phyloP scores from a whole-genome alignment of 2,113 vertebrate species.

The Hydrolagus affinis region DNA sequence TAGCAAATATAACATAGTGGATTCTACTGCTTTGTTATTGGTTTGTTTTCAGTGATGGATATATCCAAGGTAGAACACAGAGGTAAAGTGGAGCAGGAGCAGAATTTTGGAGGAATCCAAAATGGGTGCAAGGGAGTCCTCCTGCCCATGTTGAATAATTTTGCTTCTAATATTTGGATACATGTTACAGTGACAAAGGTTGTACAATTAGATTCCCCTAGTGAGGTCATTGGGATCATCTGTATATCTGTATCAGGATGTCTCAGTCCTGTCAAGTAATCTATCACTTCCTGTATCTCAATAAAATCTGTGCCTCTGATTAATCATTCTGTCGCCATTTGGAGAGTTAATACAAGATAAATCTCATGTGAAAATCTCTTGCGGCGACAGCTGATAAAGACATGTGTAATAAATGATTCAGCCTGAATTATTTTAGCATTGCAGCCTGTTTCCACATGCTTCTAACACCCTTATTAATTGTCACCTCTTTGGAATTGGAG shows the following conservation, averaged over 20 bases:
- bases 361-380: not conserved
- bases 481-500: not conserved
- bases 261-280: conserved; percentile 2
- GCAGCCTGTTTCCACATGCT: not conserved
- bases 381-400: not conserved
- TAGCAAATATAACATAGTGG: no score
- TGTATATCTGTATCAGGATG: conserved; percentile 9
- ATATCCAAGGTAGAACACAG: no score
- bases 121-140: not conserved
- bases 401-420: not conserved
- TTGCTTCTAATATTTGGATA: not conserved
- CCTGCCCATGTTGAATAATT: not conserved
- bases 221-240: conserved; percentile 10
- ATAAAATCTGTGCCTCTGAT: not conserved
- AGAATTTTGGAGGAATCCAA: no score
- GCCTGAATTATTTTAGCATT: not conserved
- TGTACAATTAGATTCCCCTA: not conserved
- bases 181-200: not conserved
- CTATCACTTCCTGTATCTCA: not conserved
- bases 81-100: no score
- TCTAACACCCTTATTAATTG: not conserved
- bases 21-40: no score
- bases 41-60: no score
- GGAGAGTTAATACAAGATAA: not conserved
- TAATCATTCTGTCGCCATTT: conserved; percentile 3